phyloP scores from a whole-genome alignment of 2,888 invertebrate genomes.

The Sphaerophoria rueppellii region DNA sequence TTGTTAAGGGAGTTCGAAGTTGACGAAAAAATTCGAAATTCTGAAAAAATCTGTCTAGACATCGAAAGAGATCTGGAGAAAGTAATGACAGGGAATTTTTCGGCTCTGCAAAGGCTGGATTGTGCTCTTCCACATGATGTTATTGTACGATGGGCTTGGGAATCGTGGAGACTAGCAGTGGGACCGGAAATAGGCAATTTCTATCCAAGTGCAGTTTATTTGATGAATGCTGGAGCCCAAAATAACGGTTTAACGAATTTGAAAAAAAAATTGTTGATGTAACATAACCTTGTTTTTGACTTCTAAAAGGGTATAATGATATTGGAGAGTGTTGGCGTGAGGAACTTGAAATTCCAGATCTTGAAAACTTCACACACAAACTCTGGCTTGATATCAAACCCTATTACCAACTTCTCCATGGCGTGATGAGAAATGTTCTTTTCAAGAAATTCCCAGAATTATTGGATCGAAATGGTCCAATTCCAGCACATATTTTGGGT shows the following conservation, averaged over 20 bases:
- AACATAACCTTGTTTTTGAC: neutral
- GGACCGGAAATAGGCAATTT: slow-evolving; percentile 84
- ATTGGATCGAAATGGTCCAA: slow-evolving; percentile 85
- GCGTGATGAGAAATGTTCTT: slow-evolving; percentile 86
- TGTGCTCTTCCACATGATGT: slow-evolving; percentile 77
- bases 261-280: neutral
- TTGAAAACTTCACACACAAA: slow-evolving; percentile 83
- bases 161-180: slow-evolving; percentile 86
- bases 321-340: slow-evolving; percentile 86
- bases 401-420: slow-evolving; percentile 88
- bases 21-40: slow-evolving; percentile 65
- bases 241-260: slow-evolving; percentile 84
- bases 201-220: slow-evolving; percentile 83
- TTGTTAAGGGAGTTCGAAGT: slow-evolving; percentile 33
- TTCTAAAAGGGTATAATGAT: slow-evolving; percentile 84
- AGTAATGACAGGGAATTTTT: slow-evolving; percentile 83
- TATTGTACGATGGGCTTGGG: slow-evolving; percentile 86
- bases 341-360: slow-evolving; percentile 85
- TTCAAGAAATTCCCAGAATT: slow-evolving; percentile 83
- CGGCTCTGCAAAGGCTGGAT: slow-evolving; percentile 67
- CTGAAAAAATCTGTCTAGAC: slow-evolving; percentile 82
- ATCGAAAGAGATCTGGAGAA: slow-evolving; percentile 86
- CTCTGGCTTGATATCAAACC: slow-evolving; percentile 85
- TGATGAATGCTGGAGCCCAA: slow-evolving; percentile 86
- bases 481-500: slow-evolving; percentile 89